These are phyloP conservation scores for Colletes gigas DNA, from an alignment of 1,140 invertebrate species.

Conservation along the genomic window DNA sequence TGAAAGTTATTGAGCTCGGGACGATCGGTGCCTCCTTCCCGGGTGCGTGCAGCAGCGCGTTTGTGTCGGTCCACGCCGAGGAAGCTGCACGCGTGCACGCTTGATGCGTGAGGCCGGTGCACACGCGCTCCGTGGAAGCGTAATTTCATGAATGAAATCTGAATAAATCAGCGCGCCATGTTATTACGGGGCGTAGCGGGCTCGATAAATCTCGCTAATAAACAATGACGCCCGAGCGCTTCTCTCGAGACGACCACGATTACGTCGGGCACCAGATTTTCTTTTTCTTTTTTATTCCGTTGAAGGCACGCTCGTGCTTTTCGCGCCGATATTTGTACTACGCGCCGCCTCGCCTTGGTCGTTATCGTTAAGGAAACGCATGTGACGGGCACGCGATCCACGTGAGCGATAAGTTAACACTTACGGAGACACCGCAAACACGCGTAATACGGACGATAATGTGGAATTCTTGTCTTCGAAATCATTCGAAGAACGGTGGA, in stretches of 20 bases:
- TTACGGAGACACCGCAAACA: neutral
- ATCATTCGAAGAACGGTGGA: too few species aligned
- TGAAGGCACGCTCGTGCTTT: neutral
- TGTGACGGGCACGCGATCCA: too few species aligned
- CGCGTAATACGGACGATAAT: neutral
- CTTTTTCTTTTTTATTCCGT: neutral
- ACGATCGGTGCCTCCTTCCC: constrained; percentile 39
- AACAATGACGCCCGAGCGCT: constrained; percentile 46
- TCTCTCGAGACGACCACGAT: constrained; percentile 7
- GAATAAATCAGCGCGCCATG: constrained; percentile 59
- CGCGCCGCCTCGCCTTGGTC: neutral
- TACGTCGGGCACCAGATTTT: neutral
- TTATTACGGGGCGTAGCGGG: constrained; percentile 54
- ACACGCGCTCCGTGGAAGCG: neutral
- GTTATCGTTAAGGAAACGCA: neutral
- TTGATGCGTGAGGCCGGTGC: neutral
- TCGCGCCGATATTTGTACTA: neutral
- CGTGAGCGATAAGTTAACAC: neutral
- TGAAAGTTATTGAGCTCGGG: constrained; percentile 69
- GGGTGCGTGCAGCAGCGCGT: neutral
- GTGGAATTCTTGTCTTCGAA: neutral
- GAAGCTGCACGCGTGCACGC: neutral
- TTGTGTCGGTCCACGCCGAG: neutral
- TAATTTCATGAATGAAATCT: constrained; percentile 69
- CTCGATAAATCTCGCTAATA: constrained; percentile 58